These are phyloP conservation scores for Nematostella vectensis DNA, from an alignment of 92 coral and sea anemone species.

Conservation along the genomic window DNA sequence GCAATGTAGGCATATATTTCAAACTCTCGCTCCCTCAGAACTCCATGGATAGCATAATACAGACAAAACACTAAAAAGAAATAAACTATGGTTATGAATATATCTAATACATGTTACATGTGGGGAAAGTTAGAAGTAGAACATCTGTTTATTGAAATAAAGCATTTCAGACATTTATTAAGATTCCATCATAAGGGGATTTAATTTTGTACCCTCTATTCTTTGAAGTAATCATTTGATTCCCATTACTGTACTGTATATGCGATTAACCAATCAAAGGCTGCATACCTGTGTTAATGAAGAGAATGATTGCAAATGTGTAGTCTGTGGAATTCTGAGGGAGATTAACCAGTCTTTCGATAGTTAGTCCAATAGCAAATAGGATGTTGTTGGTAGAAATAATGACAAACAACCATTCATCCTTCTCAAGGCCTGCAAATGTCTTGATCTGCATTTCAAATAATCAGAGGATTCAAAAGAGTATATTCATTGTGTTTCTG, in stretches of 20 bases:
- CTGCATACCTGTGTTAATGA: constrained; percentile 71
- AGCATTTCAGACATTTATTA: too few relatives aligned
- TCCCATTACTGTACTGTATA: too few relatives aligned
- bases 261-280: too few relatives aligned
- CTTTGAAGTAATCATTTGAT: too few relatives aligned
- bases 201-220: too few relatives aligned
- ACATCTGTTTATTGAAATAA: too few relatives aligned
- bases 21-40: constrained; percentile 83
- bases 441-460: constrained; percentile 54
- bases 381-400: constrained; percentile 52
- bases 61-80: constrained; percentile 59
- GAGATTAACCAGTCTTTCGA: constrained; percentile 33
- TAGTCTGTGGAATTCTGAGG: constrained; percentile 35
- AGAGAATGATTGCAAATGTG: constrained; percentile 76
- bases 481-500: background rate
- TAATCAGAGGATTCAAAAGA: background rate
- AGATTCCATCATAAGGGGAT: too few relatives aligned
- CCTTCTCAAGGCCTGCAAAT: constrained; percentile 70
- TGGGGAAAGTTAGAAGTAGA: too few relatives aligned
- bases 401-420: constrained; percentile 64
- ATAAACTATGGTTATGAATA: too few relatives aligned
- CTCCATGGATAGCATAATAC: constrained; percentile 90
- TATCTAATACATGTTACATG: too few relatives aligned
- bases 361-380: constrained; percentile 60
- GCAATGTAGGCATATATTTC: constrained; percentile 77